Evolutionary conservation across 2,797 vertebrate species (phyloP), one percentile per base, ranked within the genome.

Genomic region (Sylvilagus floridanus): DNA sequence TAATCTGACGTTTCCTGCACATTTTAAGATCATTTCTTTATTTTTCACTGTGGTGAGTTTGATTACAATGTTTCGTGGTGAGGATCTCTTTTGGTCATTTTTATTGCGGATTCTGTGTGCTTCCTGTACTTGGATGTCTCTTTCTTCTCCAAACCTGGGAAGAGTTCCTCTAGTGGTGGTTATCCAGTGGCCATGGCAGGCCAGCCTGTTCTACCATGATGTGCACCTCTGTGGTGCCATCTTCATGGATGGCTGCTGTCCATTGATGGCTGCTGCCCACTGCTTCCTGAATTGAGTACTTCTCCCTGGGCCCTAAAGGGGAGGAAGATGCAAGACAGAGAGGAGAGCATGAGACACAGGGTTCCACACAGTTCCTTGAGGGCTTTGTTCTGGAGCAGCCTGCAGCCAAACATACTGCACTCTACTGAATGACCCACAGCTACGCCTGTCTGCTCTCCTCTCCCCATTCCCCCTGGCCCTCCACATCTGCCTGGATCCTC

Each of bases 131-230:
- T 35, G 35, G 35, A 35, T 35, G 35, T 35, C 35, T 35, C n/a
- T n/a, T n/a, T n/a, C 35, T 35, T 35, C 35, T 35, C 35, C 35
- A 35, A 35, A 35, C 35, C 35, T 4, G 35, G 35, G 35, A 35
- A 35, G 35, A 35, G 35, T 35, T 35, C 35, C 35, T 35, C 35
- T 35, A 35, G 35, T 88, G 12, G 19, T 16, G 9, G 5, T 0
- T 0, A 98, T 32, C 97, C 35, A 35, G 95, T 99, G 98, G 98
- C 99, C 98, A 0, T 99, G 98, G 99, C 98, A 98, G 96, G 98
- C 57, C 91, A 98, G 98, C 72, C 69, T 99, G 60, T 95, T 93
- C 0, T 3, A 0, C 0, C 4, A 0, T 0, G 28, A 35, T 0
- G 0, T 0, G 0, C 98, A 98, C 84, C 22, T 98, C 73, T 99